These are phyloP conservation scores for Teleopsis dalmanni DNA, from an alignment of 1,140 invertebrate genomes.

Conservation along the genomic window DNA sequence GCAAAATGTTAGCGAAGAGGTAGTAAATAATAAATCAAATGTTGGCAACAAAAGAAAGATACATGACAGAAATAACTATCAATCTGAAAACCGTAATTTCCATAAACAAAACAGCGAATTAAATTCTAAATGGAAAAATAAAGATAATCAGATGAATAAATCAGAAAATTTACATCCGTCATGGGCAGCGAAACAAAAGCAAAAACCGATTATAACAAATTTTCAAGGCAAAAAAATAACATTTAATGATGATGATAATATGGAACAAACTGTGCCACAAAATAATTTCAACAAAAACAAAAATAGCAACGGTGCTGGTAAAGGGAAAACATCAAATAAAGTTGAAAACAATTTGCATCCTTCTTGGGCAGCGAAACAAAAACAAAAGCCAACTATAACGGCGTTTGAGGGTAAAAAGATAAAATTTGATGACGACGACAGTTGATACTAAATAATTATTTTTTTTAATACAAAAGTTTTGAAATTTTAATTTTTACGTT, in stretches of 20 bases:
- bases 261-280: too few species aligned
- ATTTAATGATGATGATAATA: constrained; percentile 32
- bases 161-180: constrained; percentile 52
- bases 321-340: background rate
- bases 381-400: constrained; percentile 31
- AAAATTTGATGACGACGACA: constrained; percentile 34
- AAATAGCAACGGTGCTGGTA: background rate
- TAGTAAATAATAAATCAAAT: background rate
- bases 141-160: background rate
- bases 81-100: constrained; percentile 16
- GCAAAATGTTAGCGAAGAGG: background rate
- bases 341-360: constrained; percentile 49
- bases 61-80: constrained; percentile 19
- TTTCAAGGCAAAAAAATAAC: constrained; percentile 43
- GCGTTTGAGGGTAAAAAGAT: constrained; percentile 42
- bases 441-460: constrained; percentile 5
- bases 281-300: background rate
- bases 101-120: background rate
- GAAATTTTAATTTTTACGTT: background rate
- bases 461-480: constrained; percentile 11
- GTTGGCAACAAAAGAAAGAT: constrained; percentile 50
- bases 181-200: constrained; percentile 52
- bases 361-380: constrained; percentile 55
- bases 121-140: background rate
- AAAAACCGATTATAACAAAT: constrained; percentile 29